Percentiles rank a stretch among this genome's conserved stretches.
phyloP scores from a whole-genome alignment of 2,797 vertebrate genomes.

The Carcharodon carcharias region DNA sequence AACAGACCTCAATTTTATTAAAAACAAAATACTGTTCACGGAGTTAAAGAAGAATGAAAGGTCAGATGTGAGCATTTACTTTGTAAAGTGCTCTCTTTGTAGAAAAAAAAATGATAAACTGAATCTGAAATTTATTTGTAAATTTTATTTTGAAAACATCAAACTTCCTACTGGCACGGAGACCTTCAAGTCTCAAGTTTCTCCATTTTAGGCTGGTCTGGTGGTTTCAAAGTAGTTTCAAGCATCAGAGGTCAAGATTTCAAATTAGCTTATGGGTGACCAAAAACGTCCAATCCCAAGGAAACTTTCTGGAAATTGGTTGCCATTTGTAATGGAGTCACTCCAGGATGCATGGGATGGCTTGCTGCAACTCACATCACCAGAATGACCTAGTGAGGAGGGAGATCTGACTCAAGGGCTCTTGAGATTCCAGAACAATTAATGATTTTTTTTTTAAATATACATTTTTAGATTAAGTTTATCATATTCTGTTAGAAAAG shows the following conservation, averaged over 20 bases:
- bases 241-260: background rate
- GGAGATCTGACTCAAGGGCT: background rate
- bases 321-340: background rate
- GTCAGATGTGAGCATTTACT: background rate
- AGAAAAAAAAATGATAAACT: background rate
- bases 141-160: background rate
- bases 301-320: background rate
- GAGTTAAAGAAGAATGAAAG: background rate
- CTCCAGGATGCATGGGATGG: background rate
- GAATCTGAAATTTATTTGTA: background rate
- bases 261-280: background rate
- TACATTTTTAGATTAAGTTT: background rate
- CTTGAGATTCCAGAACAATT: background rate
- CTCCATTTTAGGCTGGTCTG: background rate
- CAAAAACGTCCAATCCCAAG: background rate
- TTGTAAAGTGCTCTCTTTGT: background rate
- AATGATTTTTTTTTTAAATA: background rate
- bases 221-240: background rate
- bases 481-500: background rate
- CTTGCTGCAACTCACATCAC: background rate
- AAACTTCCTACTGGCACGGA: background rate
- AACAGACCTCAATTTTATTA: background rate
- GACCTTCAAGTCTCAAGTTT: background rate
- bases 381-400: background rate
- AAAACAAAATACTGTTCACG: background rate